A percentile compares a stretch with the other conserved stretches of the same genome.
Conservation (phyloP, 2,113 vertebrate genomes). For the Speoplatyrhinus poulsoni region DNA sequence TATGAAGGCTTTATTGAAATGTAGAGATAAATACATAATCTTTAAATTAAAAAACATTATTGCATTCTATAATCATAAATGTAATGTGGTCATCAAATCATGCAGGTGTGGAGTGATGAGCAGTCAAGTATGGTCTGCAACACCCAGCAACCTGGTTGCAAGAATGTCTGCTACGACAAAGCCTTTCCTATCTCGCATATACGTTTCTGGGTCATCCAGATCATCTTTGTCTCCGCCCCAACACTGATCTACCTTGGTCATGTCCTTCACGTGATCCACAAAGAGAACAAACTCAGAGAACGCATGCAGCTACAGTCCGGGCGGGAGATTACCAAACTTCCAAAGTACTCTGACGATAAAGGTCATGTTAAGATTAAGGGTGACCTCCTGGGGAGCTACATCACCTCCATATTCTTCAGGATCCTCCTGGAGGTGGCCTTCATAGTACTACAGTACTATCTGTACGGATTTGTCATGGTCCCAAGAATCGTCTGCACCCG, state of each 20-base stretch:
- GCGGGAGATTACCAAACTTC: slow-evolving; percentile 47
- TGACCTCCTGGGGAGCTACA: slow-evolving; percentile 86
- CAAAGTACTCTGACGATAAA: slow-evolving; percentile 77
- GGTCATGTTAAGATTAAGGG: slow-evolving; percentile 86
- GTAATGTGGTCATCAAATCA: not conserved
- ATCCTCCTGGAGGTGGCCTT: slow-evolving; percentile 89
- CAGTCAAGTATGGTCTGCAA: slow-evolving; percentile 93
- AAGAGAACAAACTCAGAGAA: slow-evolving; percentile 85
- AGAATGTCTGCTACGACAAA: slow-evolving; percentile 94
- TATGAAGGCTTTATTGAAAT: too few relatives aligned
- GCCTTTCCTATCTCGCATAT: slow-evolving; percentile 96
- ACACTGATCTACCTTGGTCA: slow-evolving; percentile 92
- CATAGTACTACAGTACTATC: slow-evolving; percentile 90
- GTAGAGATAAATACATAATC: too few relatives aligned
- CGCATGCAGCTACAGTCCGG: slow-evolving; percentile 34
- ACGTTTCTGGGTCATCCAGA: slow-evolving; percentile 96
- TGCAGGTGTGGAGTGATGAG: slow-evolving; percentile 82
- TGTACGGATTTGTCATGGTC: slow-evolving; percentile 89
- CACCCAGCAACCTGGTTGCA: slow-evolving; percentile 92
- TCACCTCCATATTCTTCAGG: slow-evolving; percentile 88
- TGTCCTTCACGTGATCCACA: slow-evolving; percentile 87
- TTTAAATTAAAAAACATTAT: not conserved
- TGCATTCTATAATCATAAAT: not conserved
- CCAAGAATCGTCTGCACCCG: slow-evolving; percentile 83
- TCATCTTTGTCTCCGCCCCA: slow-evolving; percentile 91